A percentile compares a stretch with the other conserved stretches of the same genome.
These are phyloP conservation scores for Leptarthrus brevirostris DNA, from an alignment of 2,888 invertebrate species.

Conservation along the genomic window DNA sequence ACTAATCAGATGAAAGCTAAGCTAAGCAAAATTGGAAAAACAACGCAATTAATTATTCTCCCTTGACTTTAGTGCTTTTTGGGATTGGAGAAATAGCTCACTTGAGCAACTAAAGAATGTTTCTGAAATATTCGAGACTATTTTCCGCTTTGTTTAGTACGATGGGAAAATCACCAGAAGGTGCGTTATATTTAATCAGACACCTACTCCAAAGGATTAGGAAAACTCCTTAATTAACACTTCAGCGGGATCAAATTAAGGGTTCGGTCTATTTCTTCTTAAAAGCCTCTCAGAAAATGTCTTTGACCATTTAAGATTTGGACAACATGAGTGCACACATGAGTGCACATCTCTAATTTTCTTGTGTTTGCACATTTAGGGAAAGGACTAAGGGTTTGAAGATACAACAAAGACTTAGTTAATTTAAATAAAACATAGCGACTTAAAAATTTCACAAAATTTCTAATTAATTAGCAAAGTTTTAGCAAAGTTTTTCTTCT, in stretches of 20 bases:
- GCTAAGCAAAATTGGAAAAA: background rate
- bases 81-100: background rate
- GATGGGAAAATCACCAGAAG: conserved; percentile 58
- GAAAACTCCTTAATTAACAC: conserved; percentile 2
- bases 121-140: background rate
- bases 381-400: no score
- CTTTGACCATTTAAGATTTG: background rate
- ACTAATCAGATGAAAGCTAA: background rate
- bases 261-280: background rate
- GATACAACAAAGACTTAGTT: no score
- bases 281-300: background rate
- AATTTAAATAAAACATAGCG: no score
- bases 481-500: no score
- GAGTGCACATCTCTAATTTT: no score
- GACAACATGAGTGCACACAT: background rate
- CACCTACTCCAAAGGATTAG: conserved; percentile 5
- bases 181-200: conserved; percentile 57
- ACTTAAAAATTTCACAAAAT: no score
- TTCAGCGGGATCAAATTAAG: background rate
- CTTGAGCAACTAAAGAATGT: background rate
- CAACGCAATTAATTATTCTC: background rate
- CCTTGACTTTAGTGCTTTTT: background rate
- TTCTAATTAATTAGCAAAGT: no score
- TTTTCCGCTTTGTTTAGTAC: conserved; percentile 56
- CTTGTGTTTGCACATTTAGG: no score